phyloP scores from a whole-genome alignment of 2,797 vertebrate species.

The Ptychadena robeensis region DNA sequence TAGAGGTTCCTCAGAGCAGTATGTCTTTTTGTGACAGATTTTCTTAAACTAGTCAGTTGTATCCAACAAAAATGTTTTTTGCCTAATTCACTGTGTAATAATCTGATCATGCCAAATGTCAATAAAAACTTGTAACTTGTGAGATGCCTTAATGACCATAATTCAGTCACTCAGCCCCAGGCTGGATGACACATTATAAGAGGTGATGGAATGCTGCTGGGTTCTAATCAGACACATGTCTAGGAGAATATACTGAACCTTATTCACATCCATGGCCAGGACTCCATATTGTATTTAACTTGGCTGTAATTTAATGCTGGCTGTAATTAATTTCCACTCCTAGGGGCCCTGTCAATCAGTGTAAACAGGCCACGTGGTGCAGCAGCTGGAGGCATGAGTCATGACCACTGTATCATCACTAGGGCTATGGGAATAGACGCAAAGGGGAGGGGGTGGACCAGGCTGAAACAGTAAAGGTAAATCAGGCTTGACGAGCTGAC shows the following conservation, averaged over 20 bases:
- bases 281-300: slow-evolving; percentile 51
- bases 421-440: slow-evolving; percentile 21
- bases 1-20: not conserved
- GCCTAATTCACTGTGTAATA: slow-evolving; percentile 2
- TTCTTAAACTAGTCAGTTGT: not conserved
- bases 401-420: slow-evolving; percentile 35
- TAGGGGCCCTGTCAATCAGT: slow-evolving; percentile 42
- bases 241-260: slow-evolving; percentile 25
- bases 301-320: slow-evolving; percentile 49
- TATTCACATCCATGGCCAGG: slow-evolving; percentile 6
- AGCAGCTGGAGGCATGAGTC: slow-evolving; percentile 50
- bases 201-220: slow-evolving; percentile 17
- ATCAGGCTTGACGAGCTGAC: slow-evolving; percentile 20
- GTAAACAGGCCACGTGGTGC: slow-evolving; percentile 5
- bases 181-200: slow-evolving; percentile 19
- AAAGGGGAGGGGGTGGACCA: not conserved
- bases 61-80: slow-evolving; percentile 2
- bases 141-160: slow-evolving; percentile 14
- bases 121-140: slow-evolving; percentile 3
- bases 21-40: not conserved
- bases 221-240: slow-evolving; percentile 32
- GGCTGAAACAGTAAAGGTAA: slow-evolving; percentile 30
- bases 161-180: slow-evolving; percentile 24
- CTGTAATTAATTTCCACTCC: slow-evolving; percentile 49
- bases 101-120: slow-evolving; percentile 21